These are phyloP conservation scores for Chiloscyllium plagiosum DNA, from an alignment of 2,113 vertebrate genomes.

Conservation along the genomic window DNA sequence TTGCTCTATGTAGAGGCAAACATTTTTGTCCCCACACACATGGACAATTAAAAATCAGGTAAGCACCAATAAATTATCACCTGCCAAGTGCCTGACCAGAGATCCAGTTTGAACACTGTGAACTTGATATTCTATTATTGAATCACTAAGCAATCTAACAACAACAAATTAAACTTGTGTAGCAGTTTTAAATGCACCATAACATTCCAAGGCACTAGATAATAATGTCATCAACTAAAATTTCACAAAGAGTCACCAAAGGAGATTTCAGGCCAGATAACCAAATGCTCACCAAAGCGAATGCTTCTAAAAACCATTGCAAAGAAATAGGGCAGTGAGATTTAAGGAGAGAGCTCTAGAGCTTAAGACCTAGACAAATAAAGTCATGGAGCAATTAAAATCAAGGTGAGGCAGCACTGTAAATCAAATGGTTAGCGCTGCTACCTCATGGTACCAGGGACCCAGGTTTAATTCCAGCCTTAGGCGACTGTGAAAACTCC, in stretches of 20 bases:
- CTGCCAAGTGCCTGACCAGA: background rate
- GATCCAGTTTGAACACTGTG: background rate
- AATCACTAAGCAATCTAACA: background rate
- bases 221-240: too few species aligned
- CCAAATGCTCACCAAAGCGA: too few species aligned
- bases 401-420: too few species aligned
- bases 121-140: background rate
- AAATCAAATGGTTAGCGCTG: too few species aligned
- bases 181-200: background rate
- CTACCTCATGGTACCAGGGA: too few species aligned
- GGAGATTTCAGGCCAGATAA: too few species aligned
- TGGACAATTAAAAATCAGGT: background rate
- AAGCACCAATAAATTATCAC: background rate
- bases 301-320: background rate
- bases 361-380: too few species aligned
- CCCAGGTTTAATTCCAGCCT: too few species aligned
- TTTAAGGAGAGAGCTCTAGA: background rate
- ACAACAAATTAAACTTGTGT: background rate
- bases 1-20: background rate
- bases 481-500: too few species aligned
- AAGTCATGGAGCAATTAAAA: too few species aligned
- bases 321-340: background rate
- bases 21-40: background rate
- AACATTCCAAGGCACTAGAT: background rate
- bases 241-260: too few species aligned